Percentiles rank a stretch among this genome's conserved stretches.
Evolutionary conservation across 2,113 vertebrate genomes (phyloP).

Genomic region (Neodon shergylaensis): DNA sequence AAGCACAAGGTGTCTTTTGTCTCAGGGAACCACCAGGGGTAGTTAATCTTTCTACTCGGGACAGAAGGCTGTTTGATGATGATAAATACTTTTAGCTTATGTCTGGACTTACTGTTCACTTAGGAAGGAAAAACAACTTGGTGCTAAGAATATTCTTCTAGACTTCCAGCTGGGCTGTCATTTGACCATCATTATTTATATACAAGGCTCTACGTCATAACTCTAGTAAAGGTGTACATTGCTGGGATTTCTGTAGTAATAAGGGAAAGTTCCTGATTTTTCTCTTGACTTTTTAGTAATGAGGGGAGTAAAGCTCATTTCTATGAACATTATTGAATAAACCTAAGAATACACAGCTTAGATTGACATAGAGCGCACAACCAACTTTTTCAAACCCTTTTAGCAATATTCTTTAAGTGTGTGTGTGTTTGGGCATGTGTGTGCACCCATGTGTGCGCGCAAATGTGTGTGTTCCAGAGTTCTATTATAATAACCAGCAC

Average conservation of each 20-base stretch:
- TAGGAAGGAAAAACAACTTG: neutral
- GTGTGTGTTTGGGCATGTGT: too few relatives aligned
- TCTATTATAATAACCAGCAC: neutral
- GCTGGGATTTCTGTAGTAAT: neutral
- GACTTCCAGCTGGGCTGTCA: slow-evolving; percentile 5
- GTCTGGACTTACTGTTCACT: neutral
- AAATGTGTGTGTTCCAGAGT: neutral
- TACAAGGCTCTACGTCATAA: slow-evolving; percentile 1
- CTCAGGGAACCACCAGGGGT: neutral
- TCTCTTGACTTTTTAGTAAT: slow-evolving; percentile 30
- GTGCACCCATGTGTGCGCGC: too few relatives aligned
- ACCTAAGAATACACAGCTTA: neutral
- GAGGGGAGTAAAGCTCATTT: neutral
- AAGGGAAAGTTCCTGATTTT: neutral
- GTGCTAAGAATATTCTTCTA: slow-evolving; percentile 2
- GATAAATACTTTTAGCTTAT: neutral
- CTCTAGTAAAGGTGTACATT: neutral
- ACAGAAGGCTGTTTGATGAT: neutral
- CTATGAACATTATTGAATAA: slow-evolving; percentile 9
- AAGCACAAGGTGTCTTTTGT: neutral
- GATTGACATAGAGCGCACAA: neutral
- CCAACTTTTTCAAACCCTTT: neutral
- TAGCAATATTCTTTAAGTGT: neutral
- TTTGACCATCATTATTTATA: slow-evolving; percentile 1
- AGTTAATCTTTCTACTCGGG: neutral